These are phyloP conservation scores for Brenthis hecate DNA, from an alignment of 2,888 invertebrate species.

Conservation along the genomic window DNA sequence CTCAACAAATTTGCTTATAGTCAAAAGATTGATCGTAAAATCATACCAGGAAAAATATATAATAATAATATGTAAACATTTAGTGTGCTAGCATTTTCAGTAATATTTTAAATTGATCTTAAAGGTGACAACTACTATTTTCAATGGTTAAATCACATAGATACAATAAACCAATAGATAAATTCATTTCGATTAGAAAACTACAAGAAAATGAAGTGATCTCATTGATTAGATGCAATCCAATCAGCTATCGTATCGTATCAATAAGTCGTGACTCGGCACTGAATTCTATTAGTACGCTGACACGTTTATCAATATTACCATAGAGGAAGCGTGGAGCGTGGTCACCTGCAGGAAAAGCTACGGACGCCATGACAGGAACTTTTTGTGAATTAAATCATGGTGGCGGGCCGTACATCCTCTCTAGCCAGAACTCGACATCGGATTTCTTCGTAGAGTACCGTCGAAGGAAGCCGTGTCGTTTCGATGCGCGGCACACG, in stretches of 20 bases:
- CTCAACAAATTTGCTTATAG: too few relatives aligned
- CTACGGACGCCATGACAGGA: conserved; percentile 58
- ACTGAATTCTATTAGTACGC: conserved; percentile 65
- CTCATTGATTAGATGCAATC: conserved; percentile 29
- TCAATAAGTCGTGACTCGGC: conserved; percentile 56
- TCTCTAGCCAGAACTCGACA: conserved; percentile 68
- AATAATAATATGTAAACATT: too few relatives aligned
- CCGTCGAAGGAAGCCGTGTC: conserved; percentile 66
- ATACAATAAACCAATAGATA: background rate
- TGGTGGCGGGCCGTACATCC: conserved; percentile 66
- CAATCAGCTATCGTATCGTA: conserved; percentile 37
- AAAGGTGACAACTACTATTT: too few relatives aligned
- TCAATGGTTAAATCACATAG: background rate
- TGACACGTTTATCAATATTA: conserved; percentile 68
- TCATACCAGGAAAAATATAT: too few relatives aligned
- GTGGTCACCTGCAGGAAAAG: conserved; percentile 65
- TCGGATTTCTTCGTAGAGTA: conserved; percentile 64
- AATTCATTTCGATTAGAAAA: background rate
- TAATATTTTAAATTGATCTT: too few relatives aligned
- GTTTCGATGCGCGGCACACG: conserved; percentile 66
- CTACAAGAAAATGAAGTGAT: conserved; percentile 1
- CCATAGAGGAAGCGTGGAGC: conserved; percentile 69
- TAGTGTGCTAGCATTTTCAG: too few relatives aligned
- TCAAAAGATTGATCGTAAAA: too few relatives aligned
- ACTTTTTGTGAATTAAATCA: conserved; percentile 71